Percentiles rank a stretch among this genome's conserved stretches.
phyloP scores from a whole-genome alignment of 2,113 vertebrate species.

The Indri indri region DNA sequence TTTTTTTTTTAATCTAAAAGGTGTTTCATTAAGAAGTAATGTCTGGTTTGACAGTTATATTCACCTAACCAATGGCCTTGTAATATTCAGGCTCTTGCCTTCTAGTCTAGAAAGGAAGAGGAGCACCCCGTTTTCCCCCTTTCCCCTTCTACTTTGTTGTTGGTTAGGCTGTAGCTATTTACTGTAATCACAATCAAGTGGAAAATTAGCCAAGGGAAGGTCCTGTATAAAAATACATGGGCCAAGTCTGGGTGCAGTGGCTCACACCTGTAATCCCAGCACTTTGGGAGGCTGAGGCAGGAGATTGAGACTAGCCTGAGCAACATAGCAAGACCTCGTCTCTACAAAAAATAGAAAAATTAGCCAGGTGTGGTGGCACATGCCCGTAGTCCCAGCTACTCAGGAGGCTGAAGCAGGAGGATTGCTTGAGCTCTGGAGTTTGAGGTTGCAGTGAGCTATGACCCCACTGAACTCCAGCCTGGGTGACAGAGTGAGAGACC shows the following conservation, averaged over 20 bases:
- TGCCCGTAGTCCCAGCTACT: no score
- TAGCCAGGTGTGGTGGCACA: no score
- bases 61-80: neutral
- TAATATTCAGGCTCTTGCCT: neutral
- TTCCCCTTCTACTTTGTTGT: neutral
- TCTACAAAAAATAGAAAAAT: no score
- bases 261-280: no score
- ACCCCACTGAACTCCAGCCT: no score
- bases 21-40: neutral
- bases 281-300: no score
- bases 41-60: fast-evolving
- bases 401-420: no score
- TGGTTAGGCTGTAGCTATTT: neutral
- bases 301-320: no score
- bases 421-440: no score
- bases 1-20: neutral
- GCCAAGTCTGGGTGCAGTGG: neutral
- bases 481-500: no score
- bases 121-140: fast-evolving
- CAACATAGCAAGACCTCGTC: no score
- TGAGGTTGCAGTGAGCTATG: no score
- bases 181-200: neutral
- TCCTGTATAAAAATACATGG: neutral
- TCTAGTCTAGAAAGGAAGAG: neutral
- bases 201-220: neutral